Evolutionary conservation across 2,888 invertebrate species (phyloP).

Genomic region (Ochlodes sylvanus): DNA sequence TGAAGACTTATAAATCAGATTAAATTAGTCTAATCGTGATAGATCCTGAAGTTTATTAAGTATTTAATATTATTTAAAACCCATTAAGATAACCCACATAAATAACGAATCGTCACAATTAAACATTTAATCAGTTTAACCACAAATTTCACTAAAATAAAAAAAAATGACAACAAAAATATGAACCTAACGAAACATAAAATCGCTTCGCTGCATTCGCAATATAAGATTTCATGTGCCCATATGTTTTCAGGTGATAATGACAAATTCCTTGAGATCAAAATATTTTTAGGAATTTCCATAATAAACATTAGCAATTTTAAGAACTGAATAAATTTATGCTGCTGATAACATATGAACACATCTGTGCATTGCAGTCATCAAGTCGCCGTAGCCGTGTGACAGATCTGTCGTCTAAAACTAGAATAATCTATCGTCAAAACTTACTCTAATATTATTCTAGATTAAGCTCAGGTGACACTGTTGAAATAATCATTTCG

Average conservation of each 20-base stretch:
- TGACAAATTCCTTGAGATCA: slow-evolving; percentile 11
- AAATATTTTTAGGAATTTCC: slow-evolving; percentile 22
- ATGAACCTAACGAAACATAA: slow-evolving; percentile 19
- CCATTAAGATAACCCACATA: neutral
- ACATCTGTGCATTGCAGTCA: slow-evolving; percentile 65
- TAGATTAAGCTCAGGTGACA: slow-evolving; percentile 47
- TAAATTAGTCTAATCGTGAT: slow-evolving; percentile 25
- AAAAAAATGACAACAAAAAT: slow-evolving; percentile 7
- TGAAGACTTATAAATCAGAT: slow-evolving; percentile 32
- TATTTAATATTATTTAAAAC: neutral
- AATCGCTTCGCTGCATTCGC: slow-evolving; percentile 43
- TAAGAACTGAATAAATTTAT: neutral
- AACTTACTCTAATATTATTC: slow-evolving; percentile 60
- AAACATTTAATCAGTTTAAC: slow-evolving; percentile 5
- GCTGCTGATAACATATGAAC: slow-evolving; percentile 59
- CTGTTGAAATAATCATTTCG: neutral
- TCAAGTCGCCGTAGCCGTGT: slow-evolving; percentile 71
- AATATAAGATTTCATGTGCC: slow-evolving; percentile 27
- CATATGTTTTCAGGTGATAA: slow-evolving; percentile 23
- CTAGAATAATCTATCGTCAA: slow-evolving; percentile 72
- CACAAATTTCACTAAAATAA: neutral
- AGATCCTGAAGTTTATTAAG: neutral
- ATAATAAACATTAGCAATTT: slow-evolving; percentile 11
- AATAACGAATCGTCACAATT: slow-evolving; percentile 6
- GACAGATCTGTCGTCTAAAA: slow-evolving; percentile 78